Evolutionary conservation across 2,888 invertebrate genomes (phyloP), one percentile per base, ranked within the genome.

Genomic region (Busseola fusca): DNA sequence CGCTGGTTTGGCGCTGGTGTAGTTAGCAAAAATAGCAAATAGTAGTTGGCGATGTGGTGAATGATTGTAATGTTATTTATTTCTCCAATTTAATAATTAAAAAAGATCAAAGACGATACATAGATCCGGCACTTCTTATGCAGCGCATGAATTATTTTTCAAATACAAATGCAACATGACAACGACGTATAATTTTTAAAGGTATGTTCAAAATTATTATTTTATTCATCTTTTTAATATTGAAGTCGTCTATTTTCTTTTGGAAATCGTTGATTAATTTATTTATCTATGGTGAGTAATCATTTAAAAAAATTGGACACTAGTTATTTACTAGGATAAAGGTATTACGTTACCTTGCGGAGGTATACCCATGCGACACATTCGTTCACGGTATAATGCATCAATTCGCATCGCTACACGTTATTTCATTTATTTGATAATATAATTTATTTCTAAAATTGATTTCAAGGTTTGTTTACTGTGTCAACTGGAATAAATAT

Each of bases 391-490:
- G 60, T 64, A 0, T 71, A 69, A 56, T 78, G 74, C 74, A 66
- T 56, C 37, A 73, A 84, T 83, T 83, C 75, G 74, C 64, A 63
- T 65, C 69, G 77, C 83, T 75, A 42, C 54, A 77, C 63, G 71
- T 58, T 69, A 76, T 75, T 82, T 80, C 6, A 73, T 70, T 73
- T 73, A 82, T 73, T 74, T 69, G 71, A 68, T 75, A 76, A 68
- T 64, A 70, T 62, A 50, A 71, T 71, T 58, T 59, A 74, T 60
- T 67, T 70, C 10, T 64, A 30, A 69, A 84, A 82, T 83, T 83
- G 80, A 84, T 84, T 83, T 80, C 83, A 84, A 72, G 83, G 80
- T 71, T 80, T 76, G 72, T 82, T 83, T 76, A 60, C 37, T 72
- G 21, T 82, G 72, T 78, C 73, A 82, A 78, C 83, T 78, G 62